Conservation (phyloP, 2,797 vertebrate species). For the Tokudaia muenninki region DNA sequence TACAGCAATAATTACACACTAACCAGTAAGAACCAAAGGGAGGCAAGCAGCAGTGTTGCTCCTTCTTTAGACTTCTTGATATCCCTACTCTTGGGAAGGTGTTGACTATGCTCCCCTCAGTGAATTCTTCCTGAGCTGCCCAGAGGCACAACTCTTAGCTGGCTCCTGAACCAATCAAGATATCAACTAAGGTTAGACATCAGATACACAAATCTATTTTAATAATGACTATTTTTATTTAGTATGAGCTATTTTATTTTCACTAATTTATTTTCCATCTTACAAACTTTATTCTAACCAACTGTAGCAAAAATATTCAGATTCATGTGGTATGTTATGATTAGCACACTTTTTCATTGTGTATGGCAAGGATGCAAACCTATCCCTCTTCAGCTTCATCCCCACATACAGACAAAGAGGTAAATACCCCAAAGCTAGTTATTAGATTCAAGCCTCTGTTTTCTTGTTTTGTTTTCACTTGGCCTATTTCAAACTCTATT, state of each 20-base stretch:
- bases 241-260: background rate
- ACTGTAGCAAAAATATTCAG: background rate
- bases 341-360: background rate
- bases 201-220: background rate
- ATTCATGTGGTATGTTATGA: background rate
- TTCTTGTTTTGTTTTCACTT: background rate
- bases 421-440: background rate
- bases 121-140: background rate
- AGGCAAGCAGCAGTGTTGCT: background rate
- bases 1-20: background rate
- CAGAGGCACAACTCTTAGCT: background rate
- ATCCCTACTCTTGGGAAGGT: background rate
- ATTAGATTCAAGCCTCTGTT: background rate
- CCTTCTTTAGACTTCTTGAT: background rate
- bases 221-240: background rate
- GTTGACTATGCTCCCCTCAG: no score
- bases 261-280: background rate
- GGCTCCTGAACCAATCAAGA: background rate
- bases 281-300: constrained; percentile 15
- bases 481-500: background rate
- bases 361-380: background rate
- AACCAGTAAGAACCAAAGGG: background rate
- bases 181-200: background rate
- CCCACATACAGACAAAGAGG: background rate
- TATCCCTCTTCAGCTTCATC: fast-evolving